These are phyloP conservation scores for Bettongia penicillata DNA, from an alignment of 2,113 vertebrate species.

Conservation along the genomic window DNA sequence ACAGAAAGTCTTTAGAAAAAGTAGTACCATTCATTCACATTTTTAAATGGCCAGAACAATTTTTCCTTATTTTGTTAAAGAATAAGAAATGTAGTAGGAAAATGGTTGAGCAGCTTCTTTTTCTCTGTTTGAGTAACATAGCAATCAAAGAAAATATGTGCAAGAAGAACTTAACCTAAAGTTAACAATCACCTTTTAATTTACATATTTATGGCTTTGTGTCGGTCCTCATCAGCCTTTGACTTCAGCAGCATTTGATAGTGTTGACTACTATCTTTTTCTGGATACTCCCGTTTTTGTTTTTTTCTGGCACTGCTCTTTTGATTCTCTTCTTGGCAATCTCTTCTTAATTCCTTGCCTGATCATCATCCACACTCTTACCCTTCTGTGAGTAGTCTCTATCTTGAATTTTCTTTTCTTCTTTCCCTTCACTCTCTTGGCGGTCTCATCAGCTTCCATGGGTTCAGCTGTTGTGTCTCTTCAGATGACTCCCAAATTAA, in stretches of 20 bases:
- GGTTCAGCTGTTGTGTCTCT: background rate
- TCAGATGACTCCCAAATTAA: too few species aligned
- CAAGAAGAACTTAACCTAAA: background rate
- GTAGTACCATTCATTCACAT: too few species aligned
- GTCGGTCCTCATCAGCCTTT: background rate
- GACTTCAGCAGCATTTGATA: background rate
- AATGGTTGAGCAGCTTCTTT: background rate
- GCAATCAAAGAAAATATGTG: background rate
- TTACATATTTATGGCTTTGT: background rate
- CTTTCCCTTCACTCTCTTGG: background rate
- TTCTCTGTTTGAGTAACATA: background rate
- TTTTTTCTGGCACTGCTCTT: background rate
- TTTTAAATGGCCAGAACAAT: background rate
- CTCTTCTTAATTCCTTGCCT: background rate
- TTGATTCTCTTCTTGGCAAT: background rate
- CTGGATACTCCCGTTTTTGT: background rate
- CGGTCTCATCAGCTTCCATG: too few species aligned
- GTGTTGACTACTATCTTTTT: background rate
- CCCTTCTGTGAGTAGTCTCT: background rate
- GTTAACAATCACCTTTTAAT: background rate
- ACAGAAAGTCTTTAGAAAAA: background rate
- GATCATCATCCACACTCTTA: background rate
- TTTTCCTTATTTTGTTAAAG: background rate
- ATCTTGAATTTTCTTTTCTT: background rate
- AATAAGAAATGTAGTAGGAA: background rate